Evolutionary conservation across 2,888 invertebrate species (phyloP).

Genomic region (Strigamia transsilvanica): DNA sequence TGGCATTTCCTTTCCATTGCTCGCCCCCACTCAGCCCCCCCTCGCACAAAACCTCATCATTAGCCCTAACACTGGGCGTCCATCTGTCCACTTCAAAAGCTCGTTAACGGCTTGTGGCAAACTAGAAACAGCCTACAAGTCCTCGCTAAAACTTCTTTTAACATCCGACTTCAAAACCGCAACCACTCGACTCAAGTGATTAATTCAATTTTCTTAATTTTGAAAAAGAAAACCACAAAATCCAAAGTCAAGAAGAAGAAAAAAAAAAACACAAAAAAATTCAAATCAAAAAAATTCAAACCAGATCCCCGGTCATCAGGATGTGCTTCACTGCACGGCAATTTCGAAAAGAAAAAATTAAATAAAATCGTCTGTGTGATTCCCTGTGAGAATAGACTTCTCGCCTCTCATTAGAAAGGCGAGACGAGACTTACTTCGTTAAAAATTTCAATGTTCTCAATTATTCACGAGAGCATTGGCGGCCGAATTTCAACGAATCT

Average conservation of each 20-base stretch:
- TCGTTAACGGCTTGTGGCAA: slow-evolving; percentile 26
- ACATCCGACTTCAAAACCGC: neutral
- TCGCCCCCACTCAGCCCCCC: neutral
- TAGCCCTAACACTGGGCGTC: slow-evolving; percentile 3
- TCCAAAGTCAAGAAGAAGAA: neutral
- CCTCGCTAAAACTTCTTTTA: slow-evolving; percentile 22
- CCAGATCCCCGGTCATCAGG: neutral
- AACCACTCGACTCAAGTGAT: neutral
- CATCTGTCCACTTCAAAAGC: slow-evolving; percentile 30
- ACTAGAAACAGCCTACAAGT: neutral
- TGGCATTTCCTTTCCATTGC: neutral
- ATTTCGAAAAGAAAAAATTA: neutral
- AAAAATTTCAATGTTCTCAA: slow-evolving; percentile 15
- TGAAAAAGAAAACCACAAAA: neutral
- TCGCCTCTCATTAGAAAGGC: neutral
- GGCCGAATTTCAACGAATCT: slow-evolving; percentile 16
- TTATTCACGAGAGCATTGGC: slow-evolving; percentile 10
- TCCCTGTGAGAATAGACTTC: neutral
- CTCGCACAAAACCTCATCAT: slow-evolving; percentile 25
- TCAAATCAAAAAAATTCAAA: neutral
- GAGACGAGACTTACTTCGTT: slow-evolving; percentile 13
- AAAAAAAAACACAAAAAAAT: neutral
- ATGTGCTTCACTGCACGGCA: neutral
- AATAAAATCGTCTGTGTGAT: neutral
- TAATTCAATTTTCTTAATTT: slow-evolving; percentile 2